Conservation (phyloP, 2,113 vertebrate genomes). For the Tachysurus fulvidraco region DNA sequence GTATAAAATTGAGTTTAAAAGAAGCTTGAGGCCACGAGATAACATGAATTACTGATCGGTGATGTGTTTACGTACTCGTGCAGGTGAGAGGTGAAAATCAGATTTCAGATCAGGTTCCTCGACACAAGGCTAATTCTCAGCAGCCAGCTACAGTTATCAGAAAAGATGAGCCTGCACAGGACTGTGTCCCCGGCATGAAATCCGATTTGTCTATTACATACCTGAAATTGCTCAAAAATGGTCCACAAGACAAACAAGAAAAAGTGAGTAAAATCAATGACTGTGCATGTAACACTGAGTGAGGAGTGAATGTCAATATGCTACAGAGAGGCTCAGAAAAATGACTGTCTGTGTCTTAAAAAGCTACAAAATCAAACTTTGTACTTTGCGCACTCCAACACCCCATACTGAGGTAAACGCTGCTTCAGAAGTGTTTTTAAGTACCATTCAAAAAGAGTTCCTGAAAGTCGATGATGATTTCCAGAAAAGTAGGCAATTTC, state of each 20-base stretch:
- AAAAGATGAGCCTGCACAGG: conserved; percentile 12
- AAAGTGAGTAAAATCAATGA: conserved; percentile 27
- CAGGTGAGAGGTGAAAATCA: conserved; percentile 9
- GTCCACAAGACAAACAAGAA: conserved; percentile 25
- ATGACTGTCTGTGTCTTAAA: neutral
- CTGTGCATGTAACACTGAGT: neutral
- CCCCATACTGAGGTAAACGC: conserved; percentile 10
- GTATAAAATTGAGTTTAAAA: conserved; percentile 36
- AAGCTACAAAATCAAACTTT: neutral
- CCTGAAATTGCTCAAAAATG: conserved; percentile 15
- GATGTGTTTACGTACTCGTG: neutral
- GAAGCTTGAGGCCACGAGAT: conserved; percentile 9
- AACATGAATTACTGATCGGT: conserved; percentile 13
- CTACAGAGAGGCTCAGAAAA: conserved; percentile 10
- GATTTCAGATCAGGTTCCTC: conserved; percentile 23
- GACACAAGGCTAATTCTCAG: conserved; percentile 2
- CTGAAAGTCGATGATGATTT: conserved; percentile 21
- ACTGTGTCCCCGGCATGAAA: conserved; percentile 13
- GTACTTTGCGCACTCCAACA: neutral
- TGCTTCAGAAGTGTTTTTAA: neutral
- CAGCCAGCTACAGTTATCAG: neutral
- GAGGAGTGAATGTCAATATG: conserved; percentile 10
- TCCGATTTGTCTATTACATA: conserved; percentile 22
- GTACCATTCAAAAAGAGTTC: neutral
- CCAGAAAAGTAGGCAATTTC: conserved; percentile 12